Percentiles rank a stretch among this genome's conserved stretches.
Evolutionary conservation across 2,888 invertebrate species (phyloP).

Genomic region (Physocephala rufipes): DNA sequence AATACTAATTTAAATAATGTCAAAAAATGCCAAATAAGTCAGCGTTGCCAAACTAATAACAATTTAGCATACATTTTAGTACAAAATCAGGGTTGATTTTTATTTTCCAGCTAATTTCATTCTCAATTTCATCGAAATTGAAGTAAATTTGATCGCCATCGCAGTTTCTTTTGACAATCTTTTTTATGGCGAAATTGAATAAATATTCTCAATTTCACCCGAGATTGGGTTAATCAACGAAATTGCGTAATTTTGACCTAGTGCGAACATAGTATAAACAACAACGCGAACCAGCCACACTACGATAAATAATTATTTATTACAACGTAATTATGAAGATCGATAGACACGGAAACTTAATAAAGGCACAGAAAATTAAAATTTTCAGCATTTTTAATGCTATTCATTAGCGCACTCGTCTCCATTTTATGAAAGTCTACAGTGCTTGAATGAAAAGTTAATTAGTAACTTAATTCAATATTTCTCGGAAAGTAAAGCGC

Average conservation of each 20-base stretch:
- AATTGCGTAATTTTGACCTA: slow-evolving; percentile 3
- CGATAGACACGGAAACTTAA: no score
- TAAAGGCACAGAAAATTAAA: no score
- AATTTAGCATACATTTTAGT: not conserved
- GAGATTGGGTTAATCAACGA: not conserved
- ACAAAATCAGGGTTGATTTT: not conserved
- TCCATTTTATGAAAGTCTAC: no score
- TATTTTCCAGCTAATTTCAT: not conserved
- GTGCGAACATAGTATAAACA: not conserved
- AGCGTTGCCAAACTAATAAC: not conserved
- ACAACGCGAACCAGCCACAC: no score
- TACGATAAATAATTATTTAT: no score
- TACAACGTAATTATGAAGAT: no score
- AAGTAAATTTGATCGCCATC: not conserved
- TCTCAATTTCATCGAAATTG: not conserved
- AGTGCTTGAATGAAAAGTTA: no score
- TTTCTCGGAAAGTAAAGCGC: no score
- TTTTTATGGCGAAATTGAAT: not conserved
- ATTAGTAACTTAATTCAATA: no score
- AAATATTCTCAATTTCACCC: slow-evolving; percentile 4
- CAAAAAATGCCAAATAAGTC: not conserved
- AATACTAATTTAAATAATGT: no score
- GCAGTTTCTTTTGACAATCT: not conserved
- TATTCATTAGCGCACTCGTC: no score
- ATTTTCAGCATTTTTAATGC: no score